Evolutionary conservation across 1,140 invertebrate genomes (phyloP).

Genomic region (Diachasma alloeum): DNA sequence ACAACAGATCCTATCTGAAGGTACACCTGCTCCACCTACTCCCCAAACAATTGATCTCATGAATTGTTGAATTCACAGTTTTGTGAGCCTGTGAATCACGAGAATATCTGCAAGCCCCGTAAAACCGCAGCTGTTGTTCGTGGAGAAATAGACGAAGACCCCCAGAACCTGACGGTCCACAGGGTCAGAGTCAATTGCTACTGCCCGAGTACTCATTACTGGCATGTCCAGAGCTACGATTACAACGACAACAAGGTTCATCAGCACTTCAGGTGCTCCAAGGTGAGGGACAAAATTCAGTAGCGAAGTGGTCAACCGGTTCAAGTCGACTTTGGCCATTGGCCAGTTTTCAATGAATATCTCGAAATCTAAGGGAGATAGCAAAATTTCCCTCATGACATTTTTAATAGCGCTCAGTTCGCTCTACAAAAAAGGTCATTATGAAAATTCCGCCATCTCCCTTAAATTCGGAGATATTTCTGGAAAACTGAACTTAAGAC

Average conservation of each 20-base stretch:
- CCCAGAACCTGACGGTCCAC: slow-evolving; percentile 42
- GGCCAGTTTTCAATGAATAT: too few relatives aligned
- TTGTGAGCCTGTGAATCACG: slow-evolving; percentile 41
- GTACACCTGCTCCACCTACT: slow-evolving; percentile 41
- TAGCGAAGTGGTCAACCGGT: too few relatives aligned
- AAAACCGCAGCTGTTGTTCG: slow-evolving; percentile 43
- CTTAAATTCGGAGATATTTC: too few relatives aligned
- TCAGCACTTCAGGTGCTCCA: slow-evolving; percentile 54
- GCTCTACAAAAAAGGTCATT: too few relatives aligned
- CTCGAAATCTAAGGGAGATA: too few relatives aligned
- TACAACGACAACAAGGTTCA: slow-evolving; percentile 41
- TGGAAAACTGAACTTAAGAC: too few relatives aligned
- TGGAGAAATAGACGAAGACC: slow-evolving; percentile 42
- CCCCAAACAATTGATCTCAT: too few relatives aligned
- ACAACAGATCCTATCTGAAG: slow-evolving; percentile 67
- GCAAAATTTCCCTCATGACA: too few relatives aligned
- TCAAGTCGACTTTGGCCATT: too few relatives aligned
- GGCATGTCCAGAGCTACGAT: slow-evolving; percentile 50
- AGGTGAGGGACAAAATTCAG: slow-evolving; percentile 45
- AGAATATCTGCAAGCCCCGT: slow-evolving; percentile 40
- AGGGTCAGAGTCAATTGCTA: slow-evolving; percentile 47
- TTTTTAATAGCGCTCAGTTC: too few relatives aligned
- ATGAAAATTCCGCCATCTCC: too few relatives aligned
- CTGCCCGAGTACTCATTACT: slow-evolving; percentile 50
- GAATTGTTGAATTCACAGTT: slow-evolving; percentile 44